A percentile compares a stretch with the other conserved stretches of the same genome.
These are phyloP conservation scores for Myotis pilosus DNA, from an alignment of 2,797 vertebrate genomes.

Conservation along the genomic window DNA sequence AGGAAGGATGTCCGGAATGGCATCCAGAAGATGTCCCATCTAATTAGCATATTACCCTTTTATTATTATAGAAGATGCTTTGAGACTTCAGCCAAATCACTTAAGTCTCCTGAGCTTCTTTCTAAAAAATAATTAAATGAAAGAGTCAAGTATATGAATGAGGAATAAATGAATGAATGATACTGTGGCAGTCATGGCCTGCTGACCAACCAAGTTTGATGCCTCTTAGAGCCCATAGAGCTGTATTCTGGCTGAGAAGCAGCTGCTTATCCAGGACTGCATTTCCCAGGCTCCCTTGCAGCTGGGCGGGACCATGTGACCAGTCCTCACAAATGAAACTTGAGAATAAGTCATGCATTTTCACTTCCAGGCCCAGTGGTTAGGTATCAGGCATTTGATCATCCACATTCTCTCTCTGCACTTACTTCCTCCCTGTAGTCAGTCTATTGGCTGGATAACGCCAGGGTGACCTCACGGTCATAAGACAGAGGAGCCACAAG, in stretches of 20 bases:
- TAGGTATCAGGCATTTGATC: neutral
- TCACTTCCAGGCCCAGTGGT: neutral
- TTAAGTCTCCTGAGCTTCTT: neutral
- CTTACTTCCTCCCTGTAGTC: neutral
- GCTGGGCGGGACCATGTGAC: neutral
- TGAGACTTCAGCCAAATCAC: neutral
- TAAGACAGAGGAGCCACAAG: neutral
- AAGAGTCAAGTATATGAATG: neutral
- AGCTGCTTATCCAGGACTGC: neutral
- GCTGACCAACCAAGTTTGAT: neutral
- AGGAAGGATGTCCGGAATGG: too few relatives aligned
- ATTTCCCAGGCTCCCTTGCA: neutral
- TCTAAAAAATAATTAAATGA: neutral
- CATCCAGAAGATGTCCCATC: fast-evolving
- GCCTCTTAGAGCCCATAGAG: neutral
- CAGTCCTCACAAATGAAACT: neutral
- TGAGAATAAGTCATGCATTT: neutral
- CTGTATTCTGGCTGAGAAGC: neutral
- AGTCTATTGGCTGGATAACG: neutral
- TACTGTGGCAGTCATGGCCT: neutral
- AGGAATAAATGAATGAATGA: neutral
- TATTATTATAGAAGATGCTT: neutral
- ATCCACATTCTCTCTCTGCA: neutral
- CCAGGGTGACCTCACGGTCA: neutral
- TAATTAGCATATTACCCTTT: too few relatives aligned